Evolutionary conservation across 2,888 invertebrate species (phyloP).

Genomic region (Deilephila porcellus): DNA sequence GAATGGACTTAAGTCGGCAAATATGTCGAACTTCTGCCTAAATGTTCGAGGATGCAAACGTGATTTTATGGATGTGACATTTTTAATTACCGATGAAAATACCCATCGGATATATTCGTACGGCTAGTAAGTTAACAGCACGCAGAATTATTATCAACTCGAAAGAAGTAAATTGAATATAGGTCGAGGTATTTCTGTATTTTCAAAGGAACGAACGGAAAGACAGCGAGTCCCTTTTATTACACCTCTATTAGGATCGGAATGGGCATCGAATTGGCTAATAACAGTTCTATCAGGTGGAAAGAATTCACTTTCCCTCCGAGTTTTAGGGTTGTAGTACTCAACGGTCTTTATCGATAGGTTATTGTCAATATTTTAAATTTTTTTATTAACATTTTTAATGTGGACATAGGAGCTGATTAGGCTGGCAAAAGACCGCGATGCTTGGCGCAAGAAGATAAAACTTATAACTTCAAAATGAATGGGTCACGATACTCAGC

Average conservation of each 20-base stretch:
- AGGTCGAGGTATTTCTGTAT: slow-evolving; percentile 8
- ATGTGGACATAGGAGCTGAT: no score
- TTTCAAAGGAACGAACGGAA: slow-evolving; percentile 61
- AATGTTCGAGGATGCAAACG: no score
- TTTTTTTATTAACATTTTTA: background rate
- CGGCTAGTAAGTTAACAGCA: background rate
- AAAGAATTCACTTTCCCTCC: slow-evolving; percentile 79
- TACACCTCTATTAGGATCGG: slow-evolving; percentile 82
- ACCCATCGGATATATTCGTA: no score
- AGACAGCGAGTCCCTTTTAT: slow-evolving; percentile 78
- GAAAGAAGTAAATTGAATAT: slow-evolving; percentile 70
- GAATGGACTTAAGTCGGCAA: no score
- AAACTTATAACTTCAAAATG: no score
- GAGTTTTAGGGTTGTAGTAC: slow-evolving; percentile 54
- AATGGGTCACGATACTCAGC: no score
- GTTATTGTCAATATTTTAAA: slow-evolving; percentile 35
- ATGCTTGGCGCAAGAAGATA: no score
- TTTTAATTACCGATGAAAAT: no score
- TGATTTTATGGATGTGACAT: no score
- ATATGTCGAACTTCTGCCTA: no score
- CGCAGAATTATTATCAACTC: slow-evolving; percentile 1
- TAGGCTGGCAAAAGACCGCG: no score
- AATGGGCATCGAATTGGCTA: slow-evolving; percentile 82
- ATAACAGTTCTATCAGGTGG: slow-evolving; percentile 84
- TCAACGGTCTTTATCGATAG: slow-evolving; percentile 38